A percentile compares a stretch with the other conserved stretches of the same genome.
phyloP scores from a whole-genome alignment of 2,797 vertebrate genomes.

The Bryconaethiops microstoma region DNA sequence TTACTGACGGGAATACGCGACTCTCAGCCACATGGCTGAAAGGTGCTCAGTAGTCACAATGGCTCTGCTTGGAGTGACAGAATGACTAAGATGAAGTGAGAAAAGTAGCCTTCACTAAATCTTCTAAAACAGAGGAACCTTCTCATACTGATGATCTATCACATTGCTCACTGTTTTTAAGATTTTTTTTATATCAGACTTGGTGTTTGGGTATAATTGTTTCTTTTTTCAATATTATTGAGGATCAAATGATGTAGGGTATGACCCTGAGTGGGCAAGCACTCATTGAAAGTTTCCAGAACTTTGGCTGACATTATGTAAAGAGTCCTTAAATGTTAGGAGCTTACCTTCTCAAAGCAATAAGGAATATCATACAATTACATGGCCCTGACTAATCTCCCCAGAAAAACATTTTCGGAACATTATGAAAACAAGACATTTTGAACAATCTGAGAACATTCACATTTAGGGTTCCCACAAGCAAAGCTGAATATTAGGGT shows the following conservation, averaged over 20 bases:
- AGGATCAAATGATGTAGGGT: background rate
- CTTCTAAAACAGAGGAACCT: constrained; percentile 64
- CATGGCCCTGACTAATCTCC: no score
- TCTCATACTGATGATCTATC: constrained; percentile 70
- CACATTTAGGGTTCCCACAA: no score
- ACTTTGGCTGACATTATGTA: no score
- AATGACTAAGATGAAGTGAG: constrained; percentile 65
- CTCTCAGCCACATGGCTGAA: constrained; percentile 67
- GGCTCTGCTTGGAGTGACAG: constrained; percentile 72
- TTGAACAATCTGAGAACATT: no score
- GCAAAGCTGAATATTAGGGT: no score
- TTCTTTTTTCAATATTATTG: background rate
- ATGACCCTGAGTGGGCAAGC: constrained; percentile 16
- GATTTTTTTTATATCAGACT: background rate
- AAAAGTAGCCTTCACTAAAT: constrained; percentile 65
- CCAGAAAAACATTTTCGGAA: no score
- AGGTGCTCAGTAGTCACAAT: constrained; percentile 76
- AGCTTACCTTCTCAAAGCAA: no score
- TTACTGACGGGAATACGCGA: constrained; percentile 66
- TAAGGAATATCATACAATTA: no score
- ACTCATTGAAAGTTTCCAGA: constrained; percentile 10
- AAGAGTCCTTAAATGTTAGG: no score
- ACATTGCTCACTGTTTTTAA: constrained; percentile 44
- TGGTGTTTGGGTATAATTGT: no score
- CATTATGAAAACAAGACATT: no score